Base-by-base conservation (phyloP, 1,140 invertebrate genomes). In the Octopus sinensis region DNA sequence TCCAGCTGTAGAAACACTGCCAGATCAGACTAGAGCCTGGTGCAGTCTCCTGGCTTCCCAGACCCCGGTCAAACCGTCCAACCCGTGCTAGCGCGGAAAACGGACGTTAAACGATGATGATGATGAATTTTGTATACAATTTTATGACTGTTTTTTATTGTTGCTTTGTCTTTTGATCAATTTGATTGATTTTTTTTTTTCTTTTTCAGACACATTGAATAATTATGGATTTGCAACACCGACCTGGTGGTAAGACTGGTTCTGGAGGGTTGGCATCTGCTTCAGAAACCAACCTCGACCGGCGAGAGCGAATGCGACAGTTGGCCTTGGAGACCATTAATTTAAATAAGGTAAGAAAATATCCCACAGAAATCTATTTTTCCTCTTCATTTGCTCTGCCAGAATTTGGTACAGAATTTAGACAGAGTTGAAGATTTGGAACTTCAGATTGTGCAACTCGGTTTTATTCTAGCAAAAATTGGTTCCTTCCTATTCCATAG, bases 301-400 rank as follows among this genome's bases (percentile, higher is more conserved):
- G 98, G 82, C 93, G 98, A 85, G 98, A 99, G 91, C 93, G 98
- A 79, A 93, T 99, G 1, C 93, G 98, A 12, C 97, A 99, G 90
- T 92, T 99, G 71, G 98, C 98, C 71, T 91, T 99, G 77, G 98
- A 99, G 90, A 99, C 98, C 0, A 99, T 99, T 82, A 98, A 99
- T 91, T 92, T 99, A 3, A 97, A 98, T 88, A 99, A 99, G 87
- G 89, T 89, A 80, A 79, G 23, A n/a, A 51, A 78, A 62, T 62
- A 62, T 62, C 17, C 17, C 30, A 43, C 30, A 43, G 30, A 43
- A 43, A 43, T 43, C 30, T 43, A 3, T 43, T 43, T 43, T 43
- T 43, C 3, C 30, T 43, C 30, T 43, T 43, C 30, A 43, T 43
- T 43, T 1, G 30, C 30, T 43, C 30, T 43, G 30, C 30, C 30